Evolutionary conservation across 2,113 vertebrate genomes (phyloP).

Genomic region (Hiodon alosoides): DNA sequence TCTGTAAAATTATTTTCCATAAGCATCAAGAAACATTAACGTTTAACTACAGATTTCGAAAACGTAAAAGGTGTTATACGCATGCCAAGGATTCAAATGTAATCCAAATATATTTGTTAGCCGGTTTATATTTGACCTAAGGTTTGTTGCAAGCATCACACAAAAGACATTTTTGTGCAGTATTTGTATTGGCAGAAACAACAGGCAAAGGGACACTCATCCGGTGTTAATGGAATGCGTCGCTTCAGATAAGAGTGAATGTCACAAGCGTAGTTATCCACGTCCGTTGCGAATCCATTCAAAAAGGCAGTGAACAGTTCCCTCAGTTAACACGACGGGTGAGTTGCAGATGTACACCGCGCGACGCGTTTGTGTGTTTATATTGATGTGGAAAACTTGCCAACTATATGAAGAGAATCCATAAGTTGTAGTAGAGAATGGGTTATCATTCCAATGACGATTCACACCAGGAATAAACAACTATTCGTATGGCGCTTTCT

Average conservation of each 20-base stretch:
- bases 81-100: constrained; percentile 69
- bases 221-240: constrained; percentile 23
- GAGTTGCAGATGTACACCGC: constrained; percentile 22
- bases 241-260: constrained; percentile 10
- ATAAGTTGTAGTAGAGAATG: constrained; percentile 16
- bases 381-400: too few relatives aligned
- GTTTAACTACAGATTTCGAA: constrained; percentile 88
- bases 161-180: constrained; percentile 57
- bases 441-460: constrained; percentile 67
- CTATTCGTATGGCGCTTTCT: constrained; percentile 17
- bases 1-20: constrained; percentile 78
- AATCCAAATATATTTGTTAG: constrained; percentile 48
- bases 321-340: background rate
- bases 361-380: constrained; percentile 29
- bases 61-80: constrained; percentile 79
- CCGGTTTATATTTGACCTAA: constrained; percentile 39
- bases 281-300: background rate
- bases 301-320: background rate
- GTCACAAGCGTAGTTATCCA: constrained; percentile 15
- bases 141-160: constrained; percentile 65
- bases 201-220: constrained; percentile 36
- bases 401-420: too few relatives aligned
- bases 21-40: constrained; percentile 85
- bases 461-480: constrained; percentile 60
- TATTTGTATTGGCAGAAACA: constrained; percentile 45